Base-by-base conservation (phyloP, 2,113 vertebrate species). In the Ibidorhyncha struthersii region DNA sequence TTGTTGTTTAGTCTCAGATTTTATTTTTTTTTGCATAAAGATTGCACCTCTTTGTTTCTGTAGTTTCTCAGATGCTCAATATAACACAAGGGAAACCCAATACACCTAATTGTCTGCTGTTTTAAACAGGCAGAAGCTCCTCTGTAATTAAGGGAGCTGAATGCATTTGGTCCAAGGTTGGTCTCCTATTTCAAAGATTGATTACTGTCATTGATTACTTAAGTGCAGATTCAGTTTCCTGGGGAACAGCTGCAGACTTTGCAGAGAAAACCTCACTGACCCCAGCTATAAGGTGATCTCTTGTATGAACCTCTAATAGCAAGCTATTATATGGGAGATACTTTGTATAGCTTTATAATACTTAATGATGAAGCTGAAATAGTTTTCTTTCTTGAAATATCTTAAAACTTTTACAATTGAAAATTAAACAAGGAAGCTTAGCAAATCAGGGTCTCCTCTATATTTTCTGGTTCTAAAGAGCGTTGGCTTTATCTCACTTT, bases 151-250 rank as follows among this genome's bases (percentile, higher is more conserved):
- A 59, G 73, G 67, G 49, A 72, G 61, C 43, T 66, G 29, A 93
- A 80, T 70, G 82, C 56, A 8, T 94, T 59, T 90, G 87, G 62
- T 79, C 81, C 65, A 76, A 80, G 81, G 49, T 79, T 82, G 53
- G 45, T 85, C 40, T 93, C 66, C 45, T 69, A 1, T 94, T 91
- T 94, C 94, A 88, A 70, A 93, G 73, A 82, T 36, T 58, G 78
- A 79, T 88, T 87, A 16, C 78, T 86, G 53, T 58, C 49, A 90
- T 52, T 73, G 77, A 91, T 94, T 70, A 58, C 38, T 77, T 80
- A 58, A 86, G 63, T 86, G 84, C 56, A 79, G 91, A 62, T 95
- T 95, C 40, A 38, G 73, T 97, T 96, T 97, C 91, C 73, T 70
- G 81, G 50, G 32, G 59, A 81, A 86, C 91, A 96, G 89, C 86